phyloP scores from a whole-genome alignment of 2,888 invertebrate species.

The Ferrisia virgata region DNA sequence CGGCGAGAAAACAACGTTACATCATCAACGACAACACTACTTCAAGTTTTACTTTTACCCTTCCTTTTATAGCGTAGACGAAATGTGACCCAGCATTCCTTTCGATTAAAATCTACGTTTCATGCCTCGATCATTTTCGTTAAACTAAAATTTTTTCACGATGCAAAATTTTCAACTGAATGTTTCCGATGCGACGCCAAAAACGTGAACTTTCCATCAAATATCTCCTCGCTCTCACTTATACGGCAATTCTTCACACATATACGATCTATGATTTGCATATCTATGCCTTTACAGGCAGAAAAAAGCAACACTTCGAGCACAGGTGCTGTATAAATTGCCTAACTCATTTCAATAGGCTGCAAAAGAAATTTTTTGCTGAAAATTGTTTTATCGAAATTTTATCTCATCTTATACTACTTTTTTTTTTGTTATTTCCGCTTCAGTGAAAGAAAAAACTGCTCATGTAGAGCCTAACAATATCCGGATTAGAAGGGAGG shows the following conservation, averaged over 20 bases:
- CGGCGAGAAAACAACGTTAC: slow-evolving; percentile 27
- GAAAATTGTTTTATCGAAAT: neutral
- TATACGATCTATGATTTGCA: neutral
- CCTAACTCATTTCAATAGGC: neutral
- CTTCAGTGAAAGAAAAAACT: neutral
- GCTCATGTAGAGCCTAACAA: too few relatives aligned
- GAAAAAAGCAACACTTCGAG: neutral
- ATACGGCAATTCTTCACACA: neutral
- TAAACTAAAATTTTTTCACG: neutral
- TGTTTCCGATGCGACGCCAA: neutral
- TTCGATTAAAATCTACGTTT: slow-evolving; percentile 34
- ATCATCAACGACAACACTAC: slow-evolving; percentile 9
- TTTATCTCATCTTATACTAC: too few relatives aligned
- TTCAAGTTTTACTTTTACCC: neutral
- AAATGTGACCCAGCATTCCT: slow-evolving; percentile 10
- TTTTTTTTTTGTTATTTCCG: too few relatives aligned
- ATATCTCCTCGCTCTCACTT: neutral
- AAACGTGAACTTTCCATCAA: neutral
- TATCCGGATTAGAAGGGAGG: too few relatives aligned
- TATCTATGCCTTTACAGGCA: neutral
- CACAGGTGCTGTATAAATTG: neutral
- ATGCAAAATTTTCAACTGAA: neutral
- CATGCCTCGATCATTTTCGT: neutral
- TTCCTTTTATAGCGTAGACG: neutral
- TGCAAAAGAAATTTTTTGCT: too few relatives aligned